Conservation (phyloP, 2,113 vertebrate genomes). For the Prinia subflava region DNA sequence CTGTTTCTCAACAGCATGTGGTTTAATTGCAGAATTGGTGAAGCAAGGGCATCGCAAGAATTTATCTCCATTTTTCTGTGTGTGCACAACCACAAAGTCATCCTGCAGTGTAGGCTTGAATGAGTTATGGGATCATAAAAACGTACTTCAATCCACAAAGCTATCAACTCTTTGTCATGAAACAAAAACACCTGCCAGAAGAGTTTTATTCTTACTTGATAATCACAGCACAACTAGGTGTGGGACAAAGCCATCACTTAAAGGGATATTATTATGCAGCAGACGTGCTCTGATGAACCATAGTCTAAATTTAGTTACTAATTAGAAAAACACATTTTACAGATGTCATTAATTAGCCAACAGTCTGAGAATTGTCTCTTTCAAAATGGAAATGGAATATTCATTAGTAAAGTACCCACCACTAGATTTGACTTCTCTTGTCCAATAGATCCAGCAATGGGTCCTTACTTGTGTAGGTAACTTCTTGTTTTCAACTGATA, state of each 20-base stretch:
- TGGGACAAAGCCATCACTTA: constrained; percentile 46
- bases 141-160: constrained; percentile 20
- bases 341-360: constrained; percentile 28
- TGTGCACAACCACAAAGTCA: neutral
- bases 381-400: neutral
- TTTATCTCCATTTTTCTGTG: neutral
- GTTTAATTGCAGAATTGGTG: constrained; percentile 5
- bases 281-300: neutral
- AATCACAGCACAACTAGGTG: constrained; percentile 28
- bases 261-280: constrained; percentile 43
- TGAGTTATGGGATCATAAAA: constrained; percentile 53
- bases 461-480: neutral
- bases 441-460: neutral
- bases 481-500: neutral
- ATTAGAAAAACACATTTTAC: constrained; percentile 43
- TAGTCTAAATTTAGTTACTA: constrained; percentile 34
- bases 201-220: constrained; percentile 56
- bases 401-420: neutral
- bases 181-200: constrained; percentile 62
- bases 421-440: neutral
- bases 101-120: neutral
- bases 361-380: neutral
- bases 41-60: neutral
- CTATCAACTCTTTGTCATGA: constrained; percentile 46
- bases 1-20: neutral